phyloP scores from a whole-genome alignment of 2,888 invertebrate genomes.

The Agrilus cyanescens region DNA sequence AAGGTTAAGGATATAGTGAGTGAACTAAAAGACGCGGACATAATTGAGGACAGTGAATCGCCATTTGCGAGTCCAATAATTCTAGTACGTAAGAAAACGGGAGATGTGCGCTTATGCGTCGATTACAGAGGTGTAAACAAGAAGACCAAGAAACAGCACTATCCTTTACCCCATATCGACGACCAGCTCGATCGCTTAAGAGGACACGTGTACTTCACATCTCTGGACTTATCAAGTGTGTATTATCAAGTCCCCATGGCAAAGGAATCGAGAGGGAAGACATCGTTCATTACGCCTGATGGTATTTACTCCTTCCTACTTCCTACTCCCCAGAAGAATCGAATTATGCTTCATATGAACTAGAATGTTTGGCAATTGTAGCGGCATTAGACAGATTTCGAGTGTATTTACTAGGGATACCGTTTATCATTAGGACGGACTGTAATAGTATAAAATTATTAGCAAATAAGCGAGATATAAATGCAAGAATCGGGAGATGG shows the following conservation, averaged over 20 bases:
- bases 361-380: slow-evolving; percentile 19
- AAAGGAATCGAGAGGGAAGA: slow-evolving; percentile 6
- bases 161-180: slow-evolving; percentile 1
- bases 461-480: slow-evolving; percentile 20
- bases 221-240: not conserved
- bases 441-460: slow-evolving; percentile 20
- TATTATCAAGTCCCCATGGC: slow-evolving; percentile 3
- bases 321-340: slow-evolving; percentile 4
- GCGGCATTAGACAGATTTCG: slow-evolving; percentile 19
- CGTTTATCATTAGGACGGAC: slow-evolving; percentile 22
- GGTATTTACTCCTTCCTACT: slow-evolving; percentile 1
- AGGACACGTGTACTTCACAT: slow-evolving; percentile 2
- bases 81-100: slow-evolving; percentile 3
- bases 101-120: not conserved
- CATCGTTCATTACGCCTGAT: too few relatives aligned
- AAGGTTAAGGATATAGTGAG: not conserved
- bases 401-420: slow-evolving; percentile 19
- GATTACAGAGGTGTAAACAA: slow-evolving; percentile 2
- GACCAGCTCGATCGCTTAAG: slow-evolving; percentile 1
- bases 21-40: too few relatives aligned
- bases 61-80: slow-evolving; percentile 1
- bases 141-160: slow-evolving; percentile 2
- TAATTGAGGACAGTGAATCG: not conserved
- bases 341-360: slow-evolving; percentile 24
- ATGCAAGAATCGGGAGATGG: too few relatives aligned